These are phyloP conservation scores for Vannuccia rotundouncinata DNA, from an alignment of 2,888 invertebrate species.

Conservation along the genomic window DNA sequence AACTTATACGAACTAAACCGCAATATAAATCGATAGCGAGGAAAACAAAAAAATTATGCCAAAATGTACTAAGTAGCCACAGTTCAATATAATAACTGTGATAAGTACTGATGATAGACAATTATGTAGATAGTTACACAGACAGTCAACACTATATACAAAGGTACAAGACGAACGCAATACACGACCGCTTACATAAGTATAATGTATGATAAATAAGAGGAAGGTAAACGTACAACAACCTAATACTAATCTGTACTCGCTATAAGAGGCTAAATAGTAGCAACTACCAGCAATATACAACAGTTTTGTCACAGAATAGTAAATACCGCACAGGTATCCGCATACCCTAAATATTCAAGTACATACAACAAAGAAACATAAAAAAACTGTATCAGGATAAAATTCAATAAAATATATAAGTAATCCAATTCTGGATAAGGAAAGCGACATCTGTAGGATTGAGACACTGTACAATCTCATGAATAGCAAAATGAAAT, in stretches of 20 bases:
- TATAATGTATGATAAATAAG: neutral
- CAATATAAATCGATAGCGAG: neutral
- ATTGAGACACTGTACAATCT: neutral
- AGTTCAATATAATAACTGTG: neutral
- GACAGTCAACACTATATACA: neutral
- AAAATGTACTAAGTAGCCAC: neutral
- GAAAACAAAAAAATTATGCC: slow-evolving; percentile 9
- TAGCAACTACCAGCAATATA: slow-evolving; percentile 15
- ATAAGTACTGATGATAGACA: neutral
- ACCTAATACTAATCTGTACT: neutral
- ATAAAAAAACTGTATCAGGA: neutral
- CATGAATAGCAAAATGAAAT: slow-evolving; percentile 22
- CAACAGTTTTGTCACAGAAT: neutral
- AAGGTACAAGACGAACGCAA: neutral
- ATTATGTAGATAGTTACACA: neutral
- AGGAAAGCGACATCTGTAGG: neutral
- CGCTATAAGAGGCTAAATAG: slow-evolving; percentile 11
- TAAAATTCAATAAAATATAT: slow-evolving; percentile 23
- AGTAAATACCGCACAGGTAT: neutral
- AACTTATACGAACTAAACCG: slow-evolving; percentile 19
- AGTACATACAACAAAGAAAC: slow-evolving; percentile 5
- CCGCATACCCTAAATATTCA: neutral
- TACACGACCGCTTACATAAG: neutral
- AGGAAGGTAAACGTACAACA: slow-evolving; percentile 16
- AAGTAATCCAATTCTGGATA: slow-evolving; percentile 20